A percentile compares a stretch with the other conserved stretches of the same genome.
Conservation (phyloP, 2,888 invertebrate species). For the Lathronympha strigana region DNA sequence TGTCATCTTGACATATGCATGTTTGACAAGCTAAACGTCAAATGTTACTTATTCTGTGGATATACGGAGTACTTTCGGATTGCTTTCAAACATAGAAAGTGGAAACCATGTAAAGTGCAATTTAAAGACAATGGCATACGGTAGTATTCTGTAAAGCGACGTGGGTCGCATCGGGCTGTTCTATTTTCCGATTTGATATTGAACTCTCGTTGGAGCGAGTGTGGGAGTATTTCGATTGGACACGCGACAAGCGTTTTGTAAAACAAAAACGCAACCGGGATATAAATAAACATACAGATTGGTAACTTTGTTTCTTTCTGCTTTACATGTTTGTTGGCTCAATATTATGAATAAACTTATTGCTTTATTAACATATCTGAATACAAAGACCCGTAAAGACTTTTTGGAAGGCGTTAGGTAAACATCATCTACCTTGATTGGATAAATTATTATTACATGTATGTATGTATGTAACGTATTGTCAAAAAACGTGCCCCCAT, state of each 20-base stretch:
- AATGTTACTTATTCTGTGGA: too few species aligned
- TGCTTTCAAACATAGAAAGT: neutral
- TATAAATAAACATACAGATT: slow-evolving; percentile 33
- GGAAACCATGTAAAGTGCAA: neutral
- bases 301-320: slow-evolving; percentile 30
- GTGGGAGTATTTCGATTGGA: slow-evolving; percentile 37
- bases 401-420: neutral
- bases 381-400: neutral
- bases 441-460: slow-evolving; percentile 4
- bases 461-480: slow-evolving; percentile 11
- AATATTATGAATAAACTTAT: slow-evolving; percentile 6
- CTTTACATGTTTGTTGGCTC: slow-evolving; percentile 3
- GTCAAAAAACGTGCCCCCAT: slow-evolving; percentile 20
- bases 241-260: slow-evolving; percentile 37
- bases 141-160: neutral
- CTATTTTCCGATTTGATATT: slow-evolving; percentile 38
- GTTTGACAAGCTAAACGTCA: too few species aligned
- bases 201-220: slow-evolving; percentile 36
- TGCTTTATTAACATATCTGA: neutral
- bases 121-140: neutral
- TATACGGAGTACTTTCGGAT: slow-evolving; percentile 11
- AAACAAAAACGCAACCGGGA: slow-evolving; percentile 33
- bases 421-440: neutral
- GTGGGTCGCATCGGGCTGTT: slow-evolving; percentile 26
- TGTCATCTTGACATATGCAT: too few species aligned